These are phyloP conservation scores for Cinclus cinclus DNA, from an alignment of 2,113 vertebrate genomes.

Conservation along the genomic window DNA sequence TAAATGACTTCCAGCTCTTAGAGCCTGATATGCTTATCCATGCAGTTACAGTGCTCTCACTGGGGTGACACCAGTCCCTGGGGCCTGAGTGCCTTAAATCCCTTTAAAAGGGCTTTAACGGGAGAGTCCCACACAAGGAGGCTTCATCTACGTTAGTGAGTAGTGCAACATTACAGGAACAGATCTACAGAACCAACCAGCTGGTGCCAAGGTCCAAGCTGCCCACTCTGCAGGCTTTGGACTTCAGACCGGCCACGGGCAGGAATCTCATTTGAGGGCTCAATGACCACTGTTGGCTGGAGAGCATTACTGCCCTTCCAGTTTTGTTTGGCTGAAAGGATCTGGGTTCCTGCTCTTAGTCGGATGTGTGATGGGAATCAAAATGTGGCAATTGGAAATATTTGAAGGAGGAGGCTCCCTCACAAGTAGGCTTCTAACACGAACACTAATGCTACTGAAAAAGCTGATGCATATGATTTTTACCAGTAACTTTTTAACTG, in stretches of 20 bases:
- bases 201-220: not conserved
- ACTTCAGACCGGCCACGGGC: fast-evolving
- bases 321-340: not conserved
- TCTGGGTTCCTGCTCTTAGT: not conserved
- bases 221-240: fast-evolving
- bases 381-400: not conserved
- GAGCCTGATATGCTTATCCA: fast-evolving
- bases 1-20: not conserved
- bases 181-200: not conserved
- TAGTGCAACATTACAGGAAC: not conserved
- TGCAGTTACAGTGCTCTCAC: not conserved
- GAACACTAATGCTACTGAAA: not conserved
- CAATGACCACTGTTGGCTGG: not conserved
- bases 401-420: not conserved
- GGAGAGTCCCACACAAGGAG: not conserved
- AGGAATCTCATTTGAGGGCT: not conserved
- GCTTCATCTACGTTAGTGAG: fast-evolving
- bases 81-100: not conserved
- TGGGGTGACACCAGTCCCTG: not conserved
- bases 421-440: not conserved
- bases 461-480: not conserved
- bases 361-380: not conserved
- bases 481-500: not conserved
- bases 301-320: not conserved
- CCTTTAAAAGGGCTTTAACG: not conserved